Evolutionary conservation across 2,797 vertebrate genomes (phyloP), one percentile per base, ranked within the genome.

Genomic region (Arnoldichthys spilopterus): DNA sequence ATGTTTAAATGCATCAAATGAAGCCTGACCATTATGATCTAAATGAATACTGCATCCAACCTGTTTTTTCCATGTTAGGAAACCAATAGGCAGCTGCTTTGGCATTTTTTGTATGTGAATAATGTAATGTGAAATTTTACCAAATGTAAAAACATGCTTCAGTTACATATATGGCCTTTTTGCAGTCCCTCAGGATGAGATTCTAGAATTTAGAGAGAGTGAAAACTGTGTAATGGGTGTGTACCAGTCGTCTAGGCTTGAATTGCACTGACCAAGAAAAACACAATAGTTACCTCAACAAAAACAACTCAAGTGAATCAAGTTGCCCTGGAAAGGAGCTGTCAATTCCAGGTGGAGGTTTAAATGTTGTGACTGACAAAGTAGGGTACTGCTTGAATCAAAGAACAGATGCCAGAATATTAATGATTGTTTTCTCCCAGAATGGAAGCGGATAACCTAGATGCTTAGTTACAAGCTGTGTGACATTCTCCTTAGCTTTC

Each of bases 351-450:
- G 34, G 45, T 64, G 47, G 68, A 78, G 58, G 54, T 34, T 40
- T 64, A 28, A 78, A 72, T 72, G 45, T 51, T 73, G 4, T 67
- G 63, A 67, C n/a, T 24, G 63, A 58, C 77, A 71, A 72, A 37
- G 22, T 63, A 53, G 58, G 53, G 45, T 34, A 40, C 45, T 79
- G 61, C 53, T 64, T 61, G 62, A 64, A 64, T 63, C 45, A 71
- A 22, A 72, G n/a, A 32, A 22, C 11, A 6, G 37, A 56, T 40
- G 9, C 54, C 22, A 59, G 64, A 73, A 79, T 56, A 67, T 73
- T 47, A n/a, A 79, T 74, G 70, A 63, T 9, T 26, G 37, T 30
- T 47, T 28, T 58, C 61, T 73, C 24, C 4, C 9, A 61, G 30
- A 9, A 49, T 37, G 20, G 15, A 66, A 78, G 56, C 22, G n/a